Evolutionary conservation across 2,113 vertebrate genomes (phyloP).

Genomic region (Anoplopoma fimbria): DNA sequence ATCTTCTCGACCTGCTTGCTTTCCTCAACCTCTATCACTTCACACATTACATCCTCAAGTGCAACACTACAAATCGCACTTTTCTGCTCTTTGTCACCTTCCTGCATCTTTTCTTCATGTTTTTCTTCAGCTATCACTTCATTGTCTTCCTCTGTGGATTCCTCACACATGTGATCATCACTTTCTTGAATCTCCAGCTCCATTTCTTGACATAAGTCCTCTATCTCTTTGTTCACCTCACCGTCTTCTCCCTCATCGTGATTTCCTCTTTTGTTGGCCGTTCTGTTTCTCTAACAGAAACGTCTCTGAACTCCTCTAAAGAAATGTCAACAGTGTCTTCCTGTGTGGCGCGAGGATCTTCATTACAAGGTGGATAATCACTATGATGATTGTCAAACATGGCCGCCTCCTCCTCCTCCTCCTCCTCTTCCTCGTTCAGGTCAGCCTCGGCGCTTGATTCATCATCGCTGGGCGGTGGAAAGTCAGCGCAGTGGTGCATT

Average conservation of each 20-base stretch:
- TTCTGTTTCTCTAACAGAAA: not conserved
- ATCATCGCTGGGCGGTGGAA: not conserved
- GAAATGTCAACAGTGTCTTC: slow-evolving; percentile 1
- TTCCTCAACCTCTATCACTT: slow-evolving; percentile 63
- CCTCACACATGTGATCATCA: not conserved
- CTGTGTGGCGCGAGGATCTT: not conserved
- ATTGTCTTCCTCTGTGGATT: not conserved
- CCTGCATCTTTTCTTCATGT: not conserved
- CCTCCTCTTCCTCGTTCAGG: not conserved
- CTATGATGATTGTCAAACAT: slow-evolving; percentile 1
- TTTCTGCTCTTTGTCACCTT: not conserved
- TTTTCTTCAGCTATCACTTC: not conserved
- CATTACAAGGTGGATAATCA: slow-evolving; percentile 3
- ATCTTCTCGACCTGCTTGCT: not conserved
- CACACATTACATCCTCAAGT: slow-evolving; percentile 56
- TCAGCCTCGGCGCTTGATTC: not conserved
- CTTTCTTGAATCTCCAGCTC: not conserved
- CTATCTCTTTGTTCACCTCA: not conserved
- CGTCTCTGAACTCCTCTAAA: slow-evolving; percentile 14
- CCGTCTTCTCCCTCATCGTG: not conserved
- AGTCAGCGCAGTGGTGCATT: not conserved
- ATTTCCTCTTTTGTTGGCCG: not conserved
- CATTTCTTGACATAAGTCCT: slow-evolving; percentile 5
- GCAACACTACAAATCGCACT: slow-evolving; percentile 12
- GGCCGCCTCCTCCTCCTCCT: slow-evolving; percentile 17